phyloP scores from a whole-genome alignment of 35 echinoderm and acorn worm genomes.

The Chiridota heheva region DNA sequence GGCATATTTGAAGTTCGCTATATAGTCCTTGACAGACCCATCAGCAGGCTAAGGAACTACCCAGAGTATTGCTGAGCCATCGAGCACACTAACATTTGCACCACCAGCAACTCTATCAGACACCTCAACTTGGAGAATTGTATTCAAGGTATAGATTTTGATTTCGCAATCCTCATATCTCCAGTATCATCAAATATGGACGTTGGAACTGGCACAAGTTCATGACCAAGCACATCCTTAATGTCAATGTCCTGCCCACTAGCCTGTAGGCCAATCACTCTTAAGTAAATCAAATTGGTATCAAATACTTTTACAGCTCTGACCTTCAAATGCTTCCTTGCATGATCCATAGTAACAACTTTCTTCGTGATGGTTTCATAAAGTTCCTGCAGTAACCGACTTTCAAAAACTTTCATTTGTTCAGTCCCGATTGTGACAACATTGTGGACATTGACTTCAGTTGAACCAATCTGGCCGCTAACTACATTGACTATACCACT shows the following conservation, averaged over 20 bases:
- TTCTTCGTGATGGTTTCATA: constrained; percentile 41
- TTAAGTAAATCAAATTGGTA: constrained; percentile 32
- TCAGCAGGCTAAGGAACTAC: constrained; percentile 38
- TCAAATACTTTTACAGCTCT: constrained; percentile 50
- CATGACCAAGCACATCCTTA: constrained; percentile 40
- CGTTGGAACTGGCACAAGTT: constrained; percentile 49
- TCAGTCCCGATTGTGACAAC: constrained; percentile 31
- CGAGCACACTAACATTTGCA: constrained; percentile 34
- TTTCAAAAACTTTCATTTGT: constrained; percentile 33
- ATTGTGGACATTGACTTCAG: constrained; percentile 49
- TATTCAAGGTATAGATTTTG: constrained; percentile 58
- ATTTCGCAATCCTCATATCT: constrained; percentile 47
- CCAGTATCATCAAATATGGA: constrained; percentile 43
- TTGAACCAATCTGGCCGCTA: background rate
- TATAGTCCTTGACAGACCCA: constrained; percentile 20
- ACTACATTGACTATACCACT: constrained; percentile 42
- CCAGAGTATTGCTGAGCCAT: constrained; percentile 52
- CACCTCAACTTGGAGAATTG: constrained; percentile 13
- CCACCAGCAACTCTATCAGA: background rate
- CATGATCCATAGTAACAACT: constrained; percentile 30
- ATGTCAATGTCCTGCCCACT: constrained; percentile 12
- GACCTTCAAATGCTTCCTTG: constrained; percentile 21
- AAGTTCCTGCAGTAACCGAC: constrained; percentile 22
- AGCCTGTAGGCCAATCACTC: constrained; percentile 35
- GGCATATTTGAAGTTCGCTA: constrained; percentile 32